Evolutionary conservation across 2,797 vertebrate genomes (phyloP).

Genomic region (Urosaurus nigricauda): DNA sequence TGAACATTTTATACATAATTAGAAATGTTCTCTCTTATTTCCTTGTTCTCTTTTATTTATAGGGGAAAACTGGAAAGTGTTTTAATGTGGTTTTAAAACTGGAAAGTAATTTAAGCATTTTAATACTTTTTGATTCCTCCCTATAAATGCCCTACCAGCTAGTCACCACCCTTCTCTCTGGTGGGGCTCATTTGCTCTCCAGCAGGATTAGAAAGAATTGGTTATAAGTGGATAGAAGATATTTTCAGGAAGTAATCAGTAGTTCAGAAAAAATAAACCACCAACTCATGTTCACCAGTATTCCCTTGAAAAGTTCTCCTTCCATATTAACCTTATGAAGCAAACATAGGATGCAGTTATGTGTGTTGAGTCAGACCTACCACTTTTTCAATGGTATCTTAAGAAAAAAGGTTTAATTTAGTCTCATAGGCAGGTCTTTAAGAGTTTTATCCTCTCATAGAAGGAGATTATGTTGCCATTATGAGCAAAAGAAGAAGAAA

Average conservation of each 20-base stretch:
- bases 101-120: neutral
- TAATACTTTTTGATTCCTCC: neutral
- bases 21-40: neutral
- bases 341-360: neutral
- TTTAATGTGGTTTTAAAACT: too few relatives aligned
- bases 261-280: neutral
- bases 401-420: too few relatives aligned
- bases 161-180: neutral
- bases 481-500: neutral
- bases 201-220: neutral
- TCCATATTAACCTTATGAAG: neutral
- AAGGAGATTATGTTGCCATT: neutral
- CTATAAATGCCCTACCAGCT: neutral
- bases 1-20: too few relatives aligned
- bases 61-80: too few relatives aligned
- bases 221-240: neutral
- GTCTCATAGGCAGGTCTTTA: neutral
- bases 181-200: neutral
- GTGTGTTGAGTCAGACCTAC: neutral
- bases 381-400: constrained; percentile 3
- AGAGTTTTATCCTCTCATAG: neutral
- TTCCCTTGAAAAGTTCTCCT: neutral
- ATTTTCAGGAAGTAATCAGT: neutral
- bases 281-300: neutral
- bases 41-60: too few relatives aligned